phyloP scores from a whole-genome alignment of 2,113 vertebrate species.

The Alectura lathami region DNA sequence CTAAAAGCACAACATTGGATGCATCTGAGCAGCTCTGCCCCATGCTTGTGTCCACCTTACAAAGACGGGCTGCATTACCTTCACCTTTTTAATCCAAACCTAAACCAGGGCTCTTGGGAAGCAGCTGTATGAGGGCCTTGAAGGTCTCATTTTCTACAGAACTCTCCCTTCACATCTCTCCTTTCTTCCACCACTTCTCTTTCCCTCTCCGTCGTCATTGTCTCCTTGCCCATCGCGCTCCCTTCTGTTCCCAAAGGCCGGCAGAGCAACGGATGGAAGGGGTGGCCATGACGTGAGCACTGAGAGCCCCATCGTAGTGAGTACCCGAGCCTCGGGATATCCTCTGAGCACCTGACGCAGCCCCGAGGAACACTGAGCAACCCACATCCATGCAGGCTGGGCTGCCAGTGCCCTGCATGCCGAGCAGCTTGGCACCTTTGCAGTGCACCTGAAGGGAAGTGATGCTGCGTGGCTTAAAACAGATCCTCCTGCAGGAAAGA shows the following conservation, averaged over 20 bases:
- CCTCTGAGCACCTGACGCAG: neutral
- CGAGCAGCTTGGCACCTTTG: slow-evolving; percentile 19
- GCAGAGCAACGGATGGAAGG: neutral
- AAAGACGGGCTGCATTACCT: neutral
- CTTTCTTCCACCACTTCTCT: neutral
- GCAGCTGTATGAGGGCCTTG: neutral
- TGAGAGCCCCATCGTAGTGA: neutral
- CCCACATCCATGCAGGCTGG: neutral
- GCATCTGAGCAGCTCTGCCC: neutral
- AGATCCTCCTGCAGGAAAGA: neutral
- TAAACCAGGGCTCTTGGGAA: neutral
- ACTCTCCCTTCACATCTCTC: neutral
- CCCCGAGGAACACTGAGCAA: slow-evolving; percentile 47
- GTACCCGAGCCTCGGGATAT: neutral
- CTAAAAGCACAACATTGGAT: neutral
- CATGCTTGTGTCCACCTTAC: neutral
- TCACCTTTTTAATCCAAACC: neutral
- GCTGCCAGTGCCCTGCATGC: slow-evolving; percentile 45
- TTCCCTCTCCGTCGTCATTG: neutral
- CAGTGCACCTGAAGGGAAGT: neutral
- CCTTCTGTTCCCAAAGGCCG: neutral
- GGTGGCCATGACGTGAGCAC: neutral
- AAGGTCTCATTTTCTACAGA: neutral
- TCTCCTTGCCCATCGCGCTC: neutral
- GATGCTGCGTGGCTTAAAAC: neutral